These are phyloP conservation scores for Delia radicum DNA, from an alignment of 1,140 invertebrate genomes.

Conservation along the genomic window DNA sequence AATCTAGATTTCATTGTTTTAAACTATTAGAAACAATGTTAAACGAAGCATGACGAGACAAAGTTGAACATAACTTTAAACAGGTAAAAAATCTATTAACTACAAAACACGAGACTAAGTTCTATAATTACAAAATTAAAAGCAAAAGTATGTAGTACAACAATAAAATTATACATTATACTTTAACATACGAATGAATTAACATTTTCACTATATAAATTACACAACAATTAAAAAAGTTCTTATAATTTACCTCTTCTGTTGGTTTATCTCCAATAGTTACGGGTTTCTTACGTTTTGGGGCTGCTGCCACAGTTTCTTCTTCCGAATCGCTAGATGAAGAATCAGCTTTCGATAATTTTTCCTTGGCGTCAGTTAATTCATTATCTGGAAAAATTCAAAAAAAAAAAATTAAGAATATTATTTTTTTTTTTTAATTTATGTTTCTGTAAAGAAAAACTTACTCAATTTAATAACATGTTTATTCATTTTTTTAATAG, in stretches of 20 bases:
- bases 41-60: conserved; percentile 8
- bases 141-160: neutral
- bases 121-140: conserved; percentile 19
- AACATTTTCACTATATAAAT: neutral
- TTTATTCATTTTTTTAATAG: conserved; percentile 95
- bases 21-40: neutral
- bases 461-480: conserved; percentile 83
- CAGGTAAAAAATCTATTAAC: neutral
- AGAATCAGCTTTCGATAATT: conserved; percentile 73
- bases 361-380: conserved; percentile 82
- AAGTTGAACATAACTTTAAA: neutral
- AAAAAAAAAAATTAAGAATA: neutral
- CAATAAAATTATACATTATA: neutral
- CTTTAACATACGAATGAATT: neutral
- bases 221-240: neutral
- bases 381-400: conserved; percentile 71
- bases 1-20: neutral
- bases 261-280: conserved; percentile 74
- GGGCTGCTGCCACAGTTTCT: conserved; percentile 59
- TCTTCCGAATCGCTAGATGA: conserved; percentile 79
- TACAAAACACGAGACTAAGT: neutral
- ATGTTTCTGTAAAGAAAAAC: conserved; percentile 33
- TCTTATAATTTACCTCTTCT: conserved; percentile 63
- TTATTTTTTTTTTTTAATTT: too few relatives aligned
- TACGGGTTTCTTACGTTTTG: conserved; percentile 62